Evolutionary conservation across 2,113 vertebrate genomes (phyloP).

Genomic region (Passerina amoena): DNA sequence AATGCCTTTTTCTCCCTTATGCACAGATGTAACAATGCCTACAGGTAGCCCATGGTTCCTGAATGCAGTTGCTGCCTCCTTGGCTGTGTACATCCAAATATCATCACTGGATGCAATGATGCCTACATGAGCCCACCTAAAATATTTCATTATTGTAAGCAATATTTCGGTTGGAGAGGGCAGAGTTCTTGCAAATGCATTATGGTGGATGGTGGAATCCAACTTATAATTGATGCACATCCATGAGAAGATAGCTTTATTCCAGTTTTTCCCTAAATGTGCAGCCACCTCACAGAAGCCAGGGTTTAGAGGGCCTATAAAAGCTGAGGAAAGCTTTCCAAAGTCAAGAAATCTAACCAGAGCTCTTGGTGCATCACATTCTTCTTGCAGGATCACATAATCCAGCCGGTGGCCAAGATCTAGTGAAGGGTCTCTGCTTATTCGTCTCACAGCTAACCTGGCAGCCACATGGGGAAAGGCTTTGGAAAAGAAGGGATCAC

Average conservation of each 20-base stretch:
- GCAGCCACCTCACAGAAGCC: conserved; percentile 85
- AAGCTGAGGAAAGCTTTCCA: conserved; percentile 76
- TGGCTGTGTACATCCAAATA: conserved; percentile 85
- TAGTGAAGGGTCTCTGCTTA: conserved; percentile 80
- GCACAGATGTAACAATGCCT: conserved; percentile 74
- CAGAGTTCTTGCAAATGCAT: conserved; percentile 78
- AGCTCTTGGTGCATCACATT: conserved; percentile 84
- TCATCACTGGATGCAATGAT: conserved; percentile 87
- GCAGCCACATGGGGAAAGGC: conserved; percentile 81
- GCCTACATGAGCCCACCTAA: conserved; percentile 85
- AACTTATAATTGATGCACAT: conserved; percentile 83
- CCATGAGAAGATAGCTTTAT: conserved; percentile 89
- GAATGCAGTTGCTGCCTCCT: conserved; percentile 76
- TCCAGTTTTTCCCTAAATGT: conserved; percentile 83
- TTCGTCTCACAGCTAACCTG: conserved; percentile 78
- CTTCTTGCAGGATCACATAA: conserved; percentile 84
- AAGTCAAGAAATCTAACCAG: conserved; percentile 79
- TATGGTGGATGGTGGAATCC: conserved; percentile 72
- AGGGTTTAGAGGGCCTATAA: conserved; percentile 86
- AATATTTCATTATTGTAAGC: conserved; percentile 84
- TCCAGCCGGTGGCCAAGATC: conserved; percentile 78
- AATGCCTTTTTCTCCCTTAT: conserved; percentile 75
- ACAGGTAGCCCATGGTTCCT: conserved; percentile 80
- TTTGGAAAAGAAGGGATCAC: conserved; percentile 83
- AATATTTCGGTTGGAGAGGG: conserved; percentile 79